Percentiles rank a stretch among this genome's conserved stretches.
These are phyloP conservation scores for Plusia festucae DNA, from an alignment of 2,888 invertebrate species.

Conservation along the genomic window DNA sequence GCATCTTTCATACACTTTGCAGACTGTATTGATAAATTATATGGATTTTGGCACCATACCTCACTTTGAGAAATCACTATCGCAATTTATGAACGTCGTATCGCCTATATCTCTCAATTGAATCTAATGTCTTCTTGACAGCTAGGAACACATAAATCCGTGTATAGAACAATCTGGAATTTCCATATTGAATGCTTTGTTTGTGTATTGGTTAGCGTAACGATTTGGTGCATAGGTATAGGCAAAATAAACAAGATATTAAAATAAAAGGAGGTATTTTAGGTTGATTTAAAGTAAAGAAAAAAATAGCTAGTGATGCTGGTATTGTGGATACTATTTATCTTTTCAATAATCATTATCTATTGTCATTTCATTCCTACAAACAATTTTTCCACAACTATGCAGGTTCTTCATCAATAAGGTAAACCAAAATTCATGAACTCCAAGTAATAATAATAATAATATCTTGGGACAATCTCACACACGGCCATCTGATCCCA, in stretches of 20 bases:
- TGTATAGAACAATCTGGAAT: neutral
- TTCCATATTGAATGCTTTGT: neutral
- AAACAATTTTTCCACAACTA: too few relatives aligned
- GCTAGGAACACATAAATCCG: neutral
- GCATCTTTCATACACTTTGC: neutral
- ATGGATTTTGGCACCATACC: slow-evolving; percentile 1
- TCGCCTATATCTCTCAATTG: slow-evolving; percentile 4
- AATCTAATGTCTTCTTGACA: slow-evolving; percentile 7
- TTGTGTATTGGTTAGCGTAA: neutral
- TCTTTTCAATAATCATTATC: too few relatives aligned
- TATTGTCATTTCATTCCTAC: too few relatives aligned
- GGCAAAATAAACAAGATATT: neutral
- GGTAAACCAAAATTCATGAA: too few relatives aligned
- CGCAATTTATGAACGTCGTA: slow-evolving; percentile 1
- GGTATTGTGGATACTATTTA: too few relatives aligned
- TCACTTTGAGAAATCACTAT: neutral
- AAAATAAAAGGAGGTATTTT: too few relatives aligned
- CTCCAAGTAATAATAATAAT: too few relatives aligned
- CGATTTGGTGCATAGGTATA: neutral
- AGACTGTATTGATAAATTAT: neutral
- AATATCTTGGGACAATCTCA: too few relatives aligned
- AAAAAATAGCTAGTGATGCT: too few relatives aligned
- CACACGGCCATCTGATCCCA: too few relatives aligned
- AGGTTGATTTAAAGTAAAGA: too few relatives aligned
- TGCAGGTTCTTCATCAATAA: too few relatives aligned